These are phyloP conservation scores for Scaptodrosophila latifasciaeformis DNA, from an alignment of 2,888 invertebrate species.

Conservation along the genomic window DNA sequence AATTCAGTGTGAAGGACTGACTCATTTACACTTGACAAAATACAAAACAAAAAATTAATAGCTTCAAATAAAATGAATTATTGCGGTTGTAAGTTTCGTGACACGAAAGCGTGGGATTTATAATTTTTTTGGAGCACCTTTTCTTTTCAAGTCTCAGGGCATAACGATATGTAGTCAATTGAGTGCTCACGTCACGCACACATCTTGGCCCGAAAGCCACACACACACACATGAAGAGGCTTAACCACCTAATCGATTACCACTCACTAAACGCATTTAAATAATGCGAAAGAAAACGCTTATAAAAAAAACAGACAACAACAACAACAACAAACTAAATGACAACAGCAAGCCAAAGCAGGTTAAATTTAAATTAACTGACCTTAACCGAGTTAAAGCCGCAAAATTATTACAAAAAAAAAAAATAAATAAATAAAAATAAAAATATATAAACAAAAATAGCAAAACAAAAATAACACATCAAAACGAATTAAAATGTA, in stretches of 20 bases:
- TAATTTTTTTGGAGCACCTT: no score
- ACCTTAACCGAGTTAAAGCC: slow-evolving; percentile 10
- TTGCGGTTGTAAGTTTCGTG: no score
- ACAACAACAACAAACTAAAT: not conserved
- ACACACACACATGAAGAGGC: not conserved
- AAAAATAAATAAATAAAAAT: not conserved
- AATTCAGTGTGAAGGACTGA: no score
- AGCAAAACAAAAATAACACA: not conserved
- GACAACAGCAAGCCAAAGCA: not conserved
- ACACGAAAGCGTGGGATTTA: no score
- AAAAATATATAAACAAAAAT: not conserved
- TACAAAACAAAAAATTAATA: no score
- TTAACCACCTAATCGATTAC: not conserved
- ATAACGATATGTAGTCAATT: no score
- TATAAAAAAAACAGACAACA: not conserved
- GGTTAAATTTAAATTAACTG: slow-evolving; percentile 5
- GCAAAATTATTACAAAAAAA: not conserved
- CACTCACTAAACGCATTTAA: not conserved
- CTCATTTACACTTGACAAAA: no score
- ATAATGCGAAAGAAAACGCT: slow-evolving; percentile 1
- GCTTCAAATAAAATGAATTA: no score
- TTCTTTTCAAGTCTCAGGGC: no score
- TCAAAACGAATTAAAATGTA: not conserved
- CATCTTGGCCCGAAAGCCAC: not conserved
- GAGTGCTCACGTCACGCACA: not conserved